Evolutionary conservation across 2,113 vertebrate genomes (phyloP).

Genomic region (Murina feae): DNA sequence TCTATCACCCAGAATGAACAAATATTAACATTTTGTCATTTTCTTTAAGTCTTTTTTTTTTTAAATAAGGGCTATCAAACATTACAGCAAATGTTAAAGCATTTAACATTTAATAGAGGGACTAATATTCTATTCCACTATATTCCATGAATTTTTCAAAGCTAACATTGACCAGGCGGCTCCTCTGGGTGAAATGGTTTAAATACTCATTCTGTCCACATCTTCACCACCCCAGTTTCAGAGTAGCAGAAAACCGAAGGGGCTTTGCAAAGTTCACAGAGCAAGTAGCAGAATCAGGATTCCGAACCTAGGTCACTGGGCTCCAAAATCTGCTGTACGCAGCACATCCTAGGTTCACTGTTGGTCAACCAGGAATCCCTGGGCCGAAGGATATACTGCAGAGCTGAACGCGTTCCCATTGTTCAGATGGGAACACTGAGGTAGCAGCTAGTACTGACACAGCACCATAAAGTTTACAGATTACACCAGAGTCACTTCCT

Average conservation of each 20-base stretch:
- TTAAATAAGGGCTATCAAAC: neutral
- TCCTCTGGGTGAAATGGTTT: neutral
- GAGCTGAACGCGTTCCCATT: too few relatives aligned
- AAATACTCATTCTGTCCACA: neutral
- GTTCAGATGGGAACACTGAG: neutral
- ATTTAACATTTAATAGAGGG: too few relatives aligned
- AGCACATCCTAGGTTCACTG: neutral
- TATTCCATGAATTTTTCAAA: neutral
- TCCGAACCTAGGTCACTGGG: neutral
- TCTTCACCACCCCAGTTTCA: neutral
- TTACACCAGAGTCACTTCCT: too few relatives aligned
- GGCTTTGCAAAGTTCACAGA: neutral
- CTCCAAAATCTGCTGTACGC: neutral
- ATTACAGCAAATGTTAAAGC: neutral
- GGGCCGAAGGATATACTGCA: neutral
- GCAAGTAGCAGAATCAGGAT: neutral
- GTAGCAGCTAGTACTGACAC: neutral
- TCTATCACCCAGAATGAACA: neutral
- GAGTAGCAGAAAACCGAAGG: neutral
- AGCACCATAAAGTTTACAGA: neutral
- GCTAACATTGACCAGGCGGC: neutral
- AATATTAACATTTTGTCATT: neutral
- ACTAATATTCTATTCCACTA: neutral
- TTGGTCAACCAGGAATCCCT: neutral
- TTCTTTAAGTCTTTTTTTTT: neutral